phyloP scores from a whole-genome alignment of 2,113 vertebrate genomes.

The Calyptomena viridis region DNA sequence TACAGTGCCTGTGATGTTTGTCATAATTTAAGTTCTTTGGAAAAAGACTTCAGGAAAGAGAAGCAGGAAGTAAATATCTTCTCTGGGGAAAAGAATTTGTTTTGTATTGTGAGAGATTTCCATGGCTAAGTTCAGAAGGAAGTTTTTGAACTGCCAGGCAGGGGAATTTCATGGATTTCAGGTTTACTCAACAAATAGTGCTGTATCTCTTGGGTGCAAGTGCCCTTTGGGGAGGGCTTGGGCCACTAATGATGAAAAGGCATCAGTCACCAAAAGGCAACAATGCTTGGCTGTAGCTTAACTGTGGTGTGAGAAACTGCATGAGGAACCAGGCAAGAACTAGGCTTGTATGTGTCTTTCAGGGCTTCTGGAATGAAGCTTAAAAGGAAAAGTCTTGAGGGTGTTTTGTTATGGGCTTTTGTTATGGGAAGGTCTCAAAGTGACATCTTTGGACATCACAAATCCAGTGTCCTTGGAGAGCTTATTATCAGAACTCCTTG shows the following conservation, averaged over 20 bases:
- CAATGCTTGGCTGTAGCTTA: neutral
- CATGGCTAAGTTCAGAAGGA: neutral
- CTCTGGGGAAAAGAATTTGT: neutral
- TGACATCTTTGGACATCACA: neutral
- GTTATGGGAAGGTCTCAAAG: neutral
- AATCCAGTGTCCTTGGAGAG: neutral
- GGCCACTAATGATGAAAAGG: neutral
- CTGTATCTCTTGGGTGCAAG: neutral
- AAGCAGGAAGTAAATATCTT: neutral
- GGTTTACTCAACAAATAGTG: neutral
- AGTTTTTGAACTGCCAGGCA: neutral
- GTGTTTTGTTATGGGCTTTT: neutral
- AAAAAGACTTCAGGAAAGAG: neutral
- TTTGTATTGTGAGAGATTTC: neutral
- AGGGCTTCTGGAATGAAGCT: neutral
- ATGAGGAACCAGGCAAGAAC: neutral
- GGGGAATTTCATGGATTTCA: neutral
- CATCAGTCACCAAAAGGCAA: neutral
- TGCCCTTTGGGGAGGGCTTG: neutral
- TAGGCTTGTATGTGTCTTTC: neutral
- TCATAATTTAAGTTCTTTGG: neutral
- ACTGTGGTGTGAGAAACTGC: neutral
- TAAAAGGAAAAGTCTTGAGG: neutral
- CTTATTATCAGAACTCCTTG: constrained; percentile 8
- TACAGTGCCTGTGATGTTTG: neutral